Evolutionary conservation across 2,797 vertebrate genomes (phyloP).

Genomic region (Mionectes olivaceus): DNA sequence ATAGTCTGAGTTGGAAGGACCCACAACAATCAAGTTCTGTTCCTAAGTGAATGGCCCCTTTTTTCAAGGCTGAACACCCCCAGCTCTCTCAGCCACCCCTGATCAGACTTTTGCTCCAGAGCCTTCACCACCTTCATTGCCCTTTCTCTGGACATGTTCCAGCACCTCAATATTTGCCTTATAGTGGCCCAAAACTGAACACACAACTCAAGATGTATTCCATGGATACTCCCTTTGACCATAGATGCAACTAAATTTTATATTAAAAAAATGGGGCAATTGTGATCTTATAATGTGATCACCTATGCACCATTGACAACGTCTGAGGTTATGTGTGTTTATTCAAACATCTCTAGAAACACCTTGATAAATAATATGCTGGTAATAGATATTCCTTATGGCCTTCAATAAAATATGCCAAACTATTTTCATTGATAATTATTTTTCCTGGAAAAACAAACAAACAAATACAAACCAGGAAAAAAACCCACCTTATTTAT

Average conservation of each 20-base stretch:
- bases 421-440: neutral
- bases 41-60: neutral
- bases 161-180: neutral
- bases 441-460: neutral
- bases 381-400: neutral
- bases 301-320: neutral
- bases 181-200: neutral
- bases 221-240: neutral
- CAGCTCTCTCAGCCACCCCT: neutral
- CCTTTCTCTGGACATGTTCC: neutral
- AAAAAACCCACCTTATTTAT: accelerated
- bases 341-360: neutral
- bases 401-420: neutral
- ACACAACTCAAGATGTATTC: accelerated
- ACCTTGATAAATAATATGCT: neutral
- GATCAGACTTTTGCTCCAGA: neutral
- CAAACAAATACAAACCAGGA: neutral
- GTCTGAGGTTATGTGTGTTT: neutral
- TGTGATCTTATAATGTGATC: neutral
- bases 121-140: neutral
- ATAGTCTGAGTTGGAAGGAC: neutral
- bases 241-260: neutral
- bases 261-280: neutral
- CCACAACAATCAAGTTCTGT: neutral
- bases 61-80: neutral